Conservation (phyloP, 92 coral and sea anemone species). For the Hydrozoanthus gracilis region DNA sequence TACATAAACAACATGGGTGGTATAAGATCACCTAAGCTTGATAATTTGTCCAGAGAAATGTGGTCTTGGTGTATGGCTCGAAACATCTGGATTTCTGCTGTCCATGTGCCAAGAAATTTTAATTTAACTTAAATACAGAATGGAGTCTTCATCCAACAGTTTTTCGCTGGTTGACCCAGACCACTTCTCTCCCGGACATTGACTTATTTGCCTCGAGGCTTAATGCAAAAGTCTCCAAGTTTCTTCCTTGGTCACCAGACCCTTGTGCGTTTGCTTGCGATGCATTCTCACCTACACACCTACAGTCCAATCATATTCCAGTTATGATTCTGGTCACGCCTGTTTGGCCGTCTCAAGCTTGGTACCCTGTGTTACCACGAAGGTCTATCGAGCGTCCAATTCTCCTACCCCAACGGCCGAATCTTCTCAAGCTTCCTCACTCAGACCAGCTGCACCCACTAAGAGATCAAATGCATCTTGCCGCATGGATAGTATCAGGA, state of each 20-base stretch:
- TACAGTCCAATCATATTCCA: slow-evolving; percentile 30
- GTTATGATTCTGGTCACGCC: slow-evolving; percentile 60
- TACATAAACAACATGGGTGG: slow-evolving; percentile 68
- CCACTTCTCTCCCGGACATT: slow-evolving; percentile 42
- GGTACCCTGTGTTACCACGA: slow-evolving; percentile 57
- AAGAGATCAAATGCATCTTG: no score
- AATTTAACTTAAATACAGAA: slow-evolving; percentile 24
- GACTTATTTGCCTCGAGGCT: slow-evolving; percentile 68
- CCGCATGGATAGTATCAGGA: no score
- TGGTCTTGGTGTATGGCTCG: slow-evolving; percentile 66
- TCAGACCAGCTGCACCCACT: no score
- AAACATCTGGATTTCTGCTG: slow-evolving; percentile 46
- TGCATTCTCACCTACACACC: slow-evolving; percentile 44
- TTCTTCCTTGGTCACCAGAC: slow-evolving; percentile 69
- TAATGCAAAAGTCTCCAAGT: slow-evolving; percentile 50
- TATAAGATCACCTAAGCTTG: slow-evolving; percentile 12
- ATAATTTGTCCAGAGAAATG: slow-evolving; percentile 28
- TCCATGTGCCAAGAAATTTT: slow-evolving; percentile 60
- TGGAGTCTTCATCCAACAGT: slow-evolving; percentile 48
- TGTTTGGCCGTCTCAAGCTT: slow-evolving; percentile 58
- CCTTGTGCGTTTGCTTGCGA: slow-evolving; percentile 58
- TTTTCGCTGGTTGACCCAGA: slow-evolving; percentile 19
- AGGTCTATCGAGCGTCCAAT: slow-evolving; percentile 46
- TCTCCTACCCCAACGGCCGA: slow-evolving; percentile 45
- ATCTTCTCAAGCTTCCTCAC: slow-evolving; percentile 50